phyloP scores from a whole-genome alignment of 2,113 vertebrate species.

The Corvus hawaiiensis region DNA sequence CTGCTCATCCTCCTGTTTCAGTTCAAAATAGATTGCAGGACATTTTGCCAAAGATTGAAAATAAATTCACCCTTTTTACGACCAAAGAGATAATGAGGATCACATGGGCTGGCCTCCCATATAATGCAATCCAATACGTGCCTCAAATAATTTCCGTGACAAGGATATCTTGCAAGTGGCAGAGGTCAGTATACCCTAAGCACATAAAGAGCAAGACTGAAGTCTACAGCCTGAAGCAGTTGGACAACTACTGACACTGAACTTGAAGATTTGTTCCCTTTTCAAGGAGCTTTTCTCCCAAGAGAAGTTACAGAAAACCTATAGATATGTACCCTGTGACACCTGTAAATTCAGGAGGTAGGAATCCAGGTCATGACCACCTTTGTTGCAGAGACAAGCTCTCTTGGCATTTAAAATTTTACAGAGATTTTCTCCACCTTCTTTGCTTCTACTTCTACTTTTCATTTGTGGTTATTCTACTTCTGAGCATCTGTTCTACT shows the following conservation, averaged over 20 bases:
- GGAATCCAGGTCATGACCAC: neutral
- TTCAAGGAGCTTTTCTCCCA: neutral
- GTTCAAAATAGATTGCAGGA: slow-evolving; percentile 4
- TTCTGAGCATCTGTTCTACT: neutral
- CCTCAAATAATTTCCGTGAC: neutral
- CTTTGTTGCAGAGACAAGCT: neutral
- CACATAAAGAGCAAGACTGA: neutral
- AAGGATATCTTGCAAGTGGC: neutral
- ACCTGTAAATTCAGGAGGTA: neutral
- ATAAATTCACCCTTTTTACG: neutral
- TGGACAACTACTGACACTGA: neutral
- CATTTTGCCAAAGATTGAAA: slow-evolving; percentile 3
- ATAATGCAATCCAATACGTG: fast-evolving
- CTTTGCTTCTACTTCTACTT: neutral
- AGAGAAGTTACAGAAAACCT: neutral
- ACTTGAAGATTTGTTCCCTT: neutral
- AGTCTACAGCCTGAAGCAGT: neutral
- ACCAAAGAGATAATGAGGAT: neutral
- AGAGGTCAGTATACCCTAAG: neutral
- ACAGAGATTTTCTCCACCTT: neutral
- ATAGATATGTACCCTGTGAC: neutral
- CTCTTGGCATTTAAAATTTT: neutral
- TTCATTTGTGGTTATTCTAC: neutral
- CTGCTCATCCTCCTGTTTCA: neutral
- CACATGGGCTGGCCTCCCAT: neutral